A percentile compares a stretch with the other conserved stretches of the same genome.
Conservation (phyloP, 2,888 invertebrate species). For the Neria commutata region DNA sequence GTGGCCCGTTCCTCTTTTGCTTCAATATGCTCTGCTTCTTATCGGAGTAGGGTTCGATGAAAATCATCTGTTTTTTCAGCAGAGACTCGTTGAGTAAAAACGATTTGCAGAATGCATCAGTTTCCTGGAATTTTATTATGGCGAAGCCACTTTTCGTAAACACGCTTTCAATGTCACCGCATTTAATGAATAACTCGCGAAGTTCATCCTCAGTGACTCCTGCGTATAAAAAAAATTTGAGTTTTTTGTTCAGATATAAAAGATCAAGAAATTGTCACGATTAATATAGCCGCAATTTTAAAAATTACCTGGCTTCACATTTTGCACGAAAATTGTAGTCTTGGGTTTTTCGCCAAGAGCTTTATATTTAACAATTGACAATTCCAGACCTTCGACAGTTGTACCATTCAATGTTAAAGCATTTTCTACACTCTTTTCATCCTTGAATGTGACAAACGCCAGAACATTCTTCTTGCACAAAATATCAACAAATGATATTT, state of each 20-base stretch:
- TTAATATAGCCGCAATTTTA: background rate
- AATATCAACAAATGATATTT: slow-evolving; percentile 36
- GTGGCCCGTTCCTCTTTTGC: slow-evolving; percentile 29
- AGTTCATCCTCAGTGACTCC: slow-evolving; percentile 37
- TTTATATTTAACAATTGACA: slow-evolving; percentile 36
- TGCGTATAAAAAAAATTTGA: slow-evolving; percentile 1
- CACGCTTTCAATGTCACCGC: slow-evolving; percentile 40
- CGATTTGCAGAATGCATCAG: slow-evolving; percentile 49
- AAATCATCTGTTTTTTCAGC: slow-evolving; percentile 37
- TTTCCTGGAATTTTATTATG: slow-evolving; percentile 38
- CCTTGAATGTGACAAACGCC: slow-evolving; percentile 43
- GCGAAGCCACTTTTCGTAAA: slow-evolving; percentile 31
- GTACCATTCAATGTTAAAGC: slow-evolving; percentile 41
- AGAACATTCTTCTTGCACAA: slow-evolving; percentile 39
- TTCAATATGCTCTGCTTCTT: slow-evolving; percentile 31
- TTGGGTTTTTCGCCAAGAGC: background rate
- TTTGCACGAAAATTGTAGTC: slow-evolving; percentile 27
- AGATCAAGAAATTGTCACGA: background rate
- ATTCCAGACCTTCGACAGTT: slow-evolving; percentile 33
- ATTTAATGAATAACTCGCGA: slow-evolving; percentile 29
- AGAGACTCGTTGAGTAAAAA: slow-evolving; percentile 42
- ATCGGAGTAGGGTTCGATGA: slow-evolving; percentile 47
- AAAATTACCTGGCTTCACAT: slow-evolving; percentile 29
- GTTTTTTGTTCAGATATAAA: background rate
- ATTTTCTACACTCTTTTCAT: slow-evolving; percentile 31